phyloP scores from a whole-genome alignment of 2,888 invertebrate genomes.

The Leptopterna dolabrata region DNA sequence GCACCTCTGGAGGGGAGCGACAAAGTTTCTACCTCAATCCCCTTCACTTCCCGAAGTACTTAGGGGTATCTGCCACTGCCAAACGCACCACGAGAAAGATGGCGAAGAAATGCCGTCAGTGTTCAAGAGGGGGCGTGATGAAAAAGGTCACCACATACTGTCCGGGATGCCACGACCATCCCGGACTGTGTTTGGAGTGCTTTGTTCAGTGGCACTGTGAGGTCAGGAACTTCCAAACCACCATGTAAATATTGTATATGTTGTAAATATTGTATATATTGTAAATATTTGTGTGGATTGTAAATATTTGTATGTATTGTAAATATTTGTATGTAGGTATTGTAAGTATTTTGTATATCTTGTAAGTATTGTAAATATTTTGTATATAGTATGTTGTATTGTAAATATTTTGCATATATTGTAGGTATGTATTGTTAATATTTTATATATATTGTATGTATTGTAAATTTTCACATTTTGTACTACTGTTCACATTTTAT shows the following conservation, averaged over 20 bases:
- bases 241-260: no score
- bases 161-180: background rate
- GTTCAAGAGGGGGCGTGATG: background rate
- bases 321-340: background rate
- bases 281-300: background rate
- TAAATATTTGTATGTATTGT: background rate
- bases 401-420: no score
- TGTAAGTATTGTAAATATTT: no score
- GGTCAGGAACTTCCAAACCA: no score
- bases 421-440: no score
- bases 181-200: background rate
- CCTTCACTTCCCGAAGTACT: background rate
- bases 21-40: background rate
- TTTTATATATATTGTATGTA: no score
- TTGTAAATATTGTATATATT: no score
- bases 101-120: background rate
- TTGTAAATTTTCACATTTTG: no score
- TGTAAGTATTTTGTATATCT: no score
- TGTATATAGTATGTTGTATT: no score
- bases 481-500: no score
- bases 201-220: no score
- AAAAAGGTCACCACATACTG: constrained; percentile 66
- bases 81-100: background rate
- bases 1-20: background rate
- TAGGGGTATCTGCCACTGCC: background rate